Evolutionary conservation across 1,140 invertebrate species (phyloP).

Genomic region (Brachionus plicatilis): DNA sequence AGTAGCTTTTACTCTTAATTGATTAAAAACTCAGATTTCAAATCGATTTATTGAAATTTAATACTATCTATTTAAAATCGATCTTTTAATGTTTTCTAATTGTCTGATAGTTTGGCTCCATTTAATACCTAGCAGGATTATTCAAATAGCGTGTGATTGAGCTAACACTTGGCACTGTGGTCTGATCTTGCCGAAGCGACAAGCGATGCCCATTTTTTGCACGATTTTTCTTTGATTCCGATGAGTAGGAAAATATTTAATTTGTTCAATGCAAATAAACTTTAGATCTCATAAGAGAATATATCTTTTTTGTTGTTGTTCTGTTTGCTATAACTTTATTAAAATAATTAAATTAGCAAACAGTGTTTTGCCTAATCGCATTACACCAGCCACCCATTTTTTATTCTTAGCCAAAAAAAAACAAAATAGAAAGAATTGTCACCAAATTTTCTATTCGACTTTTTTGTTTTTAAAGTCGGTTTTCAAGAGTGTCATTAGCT

Average conservation of each 20-base stretch:
- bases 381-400: not conserved
- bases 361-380: not conserved
- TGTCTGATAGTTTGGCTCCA: not conserved
- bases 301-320: no score
- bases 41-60: constrained; percentile 22
- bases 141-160: not conserved
- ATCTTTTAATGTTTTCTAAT: not conserved
- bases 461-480: not conserved
- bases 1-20: not conserved
- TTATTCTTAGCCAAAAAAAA: not conserved
- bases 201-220: not conserved
- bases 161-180: not conserved
- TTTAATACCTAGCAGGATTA: not conserved
- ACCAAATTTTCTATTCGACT: not conserved
- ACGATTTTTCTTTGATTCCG: not conserved
- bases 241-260: not conserved
- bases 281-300: not conserved
- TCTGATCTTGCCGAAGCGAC: not conserved
- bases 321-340: not conserved
- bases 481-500: not conserved
- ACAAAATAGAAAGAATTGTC: not conserved
- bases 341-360: not conserved
- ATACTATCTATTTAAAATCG: constrained; percentile 21
- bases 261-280: not conserved
- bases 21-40: not conserved